A percentile compares a stretch with the other conserved stretches of the same genome.
phyloP scores from a whole-genome alignment of 2,797 vertebrate species.

The Nothura maculosa region DNA sequence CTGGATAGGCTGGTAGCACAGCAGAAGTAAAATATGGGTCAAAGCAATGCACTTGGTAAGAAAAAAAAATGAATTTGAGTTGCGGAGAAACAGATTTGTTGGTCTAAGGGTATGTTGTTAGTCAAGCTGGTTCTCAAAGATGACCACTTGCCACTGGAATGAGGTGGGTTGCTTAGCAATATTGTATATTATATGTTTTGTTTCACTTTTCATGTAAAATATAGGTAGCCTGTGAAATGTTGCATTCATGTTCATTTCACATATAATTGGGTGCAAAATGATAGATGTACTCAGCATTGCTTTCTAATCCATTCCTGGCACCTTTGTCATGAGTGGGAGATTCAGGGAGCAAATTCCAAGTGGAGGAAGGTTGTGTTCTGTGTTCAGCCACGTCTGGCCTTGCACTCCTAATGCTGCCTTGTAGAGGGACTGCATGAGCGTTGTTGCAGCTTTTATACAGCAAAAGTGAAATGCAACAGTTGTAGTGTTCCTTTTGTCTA shows the following conservation, averaged over 20 bases:
- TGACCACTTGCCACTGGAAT: not conserved
- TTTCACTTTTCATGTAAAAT: not conserved
- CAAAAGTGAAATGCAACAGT: not conserved
- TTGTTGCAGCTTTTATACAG: not conserved
- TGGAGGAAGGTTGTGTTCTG: not conserved
- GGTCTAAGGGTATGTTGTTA: not conserved
- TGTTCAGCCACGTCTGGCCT: not conserved
- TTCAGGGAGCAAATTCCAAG: not conserved
- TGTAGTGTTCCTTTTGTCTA: not conserved
- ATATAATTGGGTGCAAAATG: rapidly evolving
- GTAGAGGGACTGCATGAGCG: not conserved
- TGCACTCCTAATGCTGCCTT: not conserved
- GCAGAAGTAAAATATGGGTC: not conserved
- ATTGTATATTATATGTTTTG: not conserved
- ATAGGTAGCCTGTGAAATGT: not conserved
- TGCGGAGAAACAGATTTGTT: not conserved
- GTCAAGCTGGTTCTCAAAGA: not conserved
- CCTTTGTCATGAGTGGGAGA: not conserved
- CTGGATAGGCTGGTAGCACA: not conserved
- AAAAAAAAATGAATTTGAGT: not conserved
- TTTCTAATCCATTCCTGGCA: not conserved
- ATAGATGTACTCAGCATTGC: rapidly evolving
- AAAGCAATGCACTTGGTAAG: not conserved
- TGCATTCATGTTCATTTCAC: not conserved
- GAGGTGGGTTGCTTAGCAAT: not conserved